Evolutionary conservation across 1,140 invertebrate genomes (phyloP).

Genomic region (Lepidostoma basale): DNA sequence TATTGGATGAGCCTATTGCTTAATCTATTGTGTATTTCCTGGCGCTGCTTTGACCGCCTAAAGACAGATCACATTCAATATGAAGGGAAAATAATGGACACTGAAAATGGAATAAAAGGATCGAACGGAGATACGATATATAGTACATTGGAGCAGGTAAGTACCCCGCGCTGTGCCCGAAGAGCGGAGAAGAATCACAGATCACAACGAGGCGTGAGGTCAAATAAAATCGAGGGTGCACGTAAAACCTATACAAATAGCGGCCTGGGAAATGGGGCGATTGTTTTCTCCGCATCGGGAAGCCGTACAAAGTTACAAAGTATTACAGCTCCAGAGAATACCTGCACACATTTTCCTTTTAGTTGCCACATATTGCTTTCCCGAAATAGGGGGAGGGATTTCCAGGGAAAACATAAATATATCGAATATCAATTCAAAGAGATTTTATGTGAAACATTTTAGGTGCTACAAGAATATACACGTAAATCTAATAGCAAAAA

Average conservation of each 20-base stretch:
- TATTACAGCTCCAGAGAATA: conserved; percentile 6
- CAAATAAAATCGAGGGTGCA: conserved; percentile 7
- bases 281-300: conserved; percentile 6
- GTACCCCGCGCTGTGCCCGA: neutral
- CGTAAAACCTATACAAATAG: conserved; percentile 34
- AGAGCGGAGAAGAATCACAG: neutral
- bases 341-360: neutral
- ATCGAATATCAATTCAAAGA: neutral
- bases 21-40: no score
- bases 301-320: conserved; percentile 16
- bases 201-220: conserved; percentile 12
- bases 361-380: neutral
- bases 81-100: no score
- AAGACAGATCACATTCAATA: no score
- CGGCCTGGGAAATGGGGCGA: conserved; percentile 35
- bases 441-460: no score
- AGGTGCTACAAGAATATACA: no score
- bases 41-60: no score
- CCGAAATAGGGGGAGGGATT: neutral
- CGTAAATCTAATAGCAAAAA: no score
- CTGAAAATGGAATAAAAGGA: no score
- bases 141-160: conserved; percentile 13
- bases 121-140: no score
- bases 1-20: no score
- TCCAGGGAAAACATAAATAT: neutral